Evolutionary conservation across 2,888 invertebrate species (phyloP), one percentile per base, ranked within the genome.

Genomic region (Sarcophaga rosellei): DNA sequence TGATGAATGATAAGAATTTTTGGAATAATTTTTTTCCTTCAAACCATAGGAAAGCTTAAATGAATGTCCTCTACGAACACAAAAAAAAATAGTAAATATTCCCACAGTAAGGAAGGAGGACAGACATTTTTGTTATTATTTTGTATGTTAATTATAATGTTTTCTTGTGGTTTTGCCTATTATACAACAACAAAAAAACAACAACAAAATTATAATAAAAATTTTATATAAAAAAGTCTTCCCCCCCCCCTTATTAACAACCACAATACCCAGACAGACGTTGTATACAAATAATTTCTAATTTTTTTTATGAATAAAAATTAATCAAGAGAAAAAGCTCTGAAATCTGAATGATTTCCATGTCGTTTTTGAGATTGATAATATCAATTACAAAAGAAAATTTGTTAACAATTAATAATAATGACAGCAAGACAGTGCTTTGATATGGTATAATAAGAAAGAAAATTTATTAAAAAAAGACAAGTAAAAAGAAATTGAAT

Each of bases 101-200:
- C 73, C 68, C 80, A 83, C 76, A 86, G 68, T 57, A 68, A 25
- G 53, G 45, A 62, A 47, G 65, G 21, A 21, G 12, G n/a, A 70
- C 23, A 47, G 17, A 72, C 25, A 81, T 53, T 73, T 72, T 66
- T 66, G 35, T 53, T 72, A 47, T 62, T 61, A 74, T 81, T 74
- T 74, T 81, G 47, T 69, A 65, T 88, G 89, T 89, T 91, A 91
- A 91, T 92, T 91, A 91, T 89, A 88, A 89, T 84, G 65, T 75
- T 89, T 88, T 89, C 84, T 84, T 88, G 83, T 89, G 89, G 88
- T 89, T 35, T 35, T 35, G 35, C 10, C 86, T 79, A 84, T 89
- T 89, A 88, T 89, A 89, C 90, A 84, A 84, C 10, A 35, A 10
- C 8, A 35, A 10, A 35, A 35, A 35, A 35, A 35, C 23, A 23